Percentiles rank a stretch among this genome's conserved stretches.
Evolutionary conservation across 2,113 vertebrate genomes (phyloP).

Genomic region (Oophaga pumilio): DNA sequence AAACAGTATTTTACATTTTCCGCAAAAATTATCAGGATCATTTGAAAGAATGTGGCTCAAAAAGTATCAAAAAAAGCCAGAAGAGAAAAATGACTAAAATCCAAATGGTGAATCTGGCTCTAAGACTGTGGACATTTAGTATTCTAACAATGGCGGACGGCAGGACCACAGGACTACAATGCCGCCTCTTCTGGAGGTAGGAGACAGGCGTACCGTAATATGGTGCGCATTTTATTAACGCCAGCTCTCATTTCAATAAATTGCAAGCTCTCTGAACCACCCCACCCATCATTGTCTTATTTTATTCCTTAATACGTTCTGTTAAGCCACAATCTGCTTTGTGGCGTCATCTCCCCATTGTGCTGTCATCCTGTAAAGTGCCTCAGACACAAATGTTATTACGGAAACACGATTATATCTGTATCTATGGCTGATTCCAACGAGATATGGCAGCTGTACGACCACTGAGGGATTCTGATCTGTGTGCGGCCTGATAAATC

Average conservation of each 20-base stretch:
- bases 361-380: slow-evolving; percentile 16
- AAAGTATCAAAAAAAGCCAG: no score
- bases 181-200: not conserved
- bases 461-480: slow-evolving; percentile 15
- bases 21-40: no score
- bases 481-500: slow-evolving; percentile 13
- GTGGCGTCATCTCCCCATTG: slow-evolving; percentile 7
- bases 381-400: slow-evolving; percentile 21
- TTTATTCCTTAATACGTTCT: slow-evolving; percentile 15
- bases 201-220: not conserved
- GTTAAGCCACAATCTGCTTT: slow-evolving; percentile 13
- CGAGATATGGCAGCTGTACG: slow-evolving; percentile 22
- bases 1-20: no score
- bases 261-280: not conserved
- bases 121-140: not conserved
- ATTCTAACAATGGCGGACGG: no score
- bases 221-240: not conserved
- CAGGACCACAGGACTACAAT: not conserved
- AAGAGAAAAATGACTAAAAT: no score
- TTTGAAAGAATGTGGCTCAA: no score
- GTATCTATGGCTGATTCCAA: slow-evolving; percentile 22
- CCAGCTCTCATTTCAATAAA: slow-evolving; percentile 4
- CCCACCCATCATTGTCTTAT: not conserved
- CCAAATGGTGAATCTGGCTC: no score
- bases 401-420: slow-evolving; percentile 23